These are phyloP conservation scores for Nicator chloris DNA, from an alignment of 2,113 vertebrate species.

Conservation along the genomic window DNA sequence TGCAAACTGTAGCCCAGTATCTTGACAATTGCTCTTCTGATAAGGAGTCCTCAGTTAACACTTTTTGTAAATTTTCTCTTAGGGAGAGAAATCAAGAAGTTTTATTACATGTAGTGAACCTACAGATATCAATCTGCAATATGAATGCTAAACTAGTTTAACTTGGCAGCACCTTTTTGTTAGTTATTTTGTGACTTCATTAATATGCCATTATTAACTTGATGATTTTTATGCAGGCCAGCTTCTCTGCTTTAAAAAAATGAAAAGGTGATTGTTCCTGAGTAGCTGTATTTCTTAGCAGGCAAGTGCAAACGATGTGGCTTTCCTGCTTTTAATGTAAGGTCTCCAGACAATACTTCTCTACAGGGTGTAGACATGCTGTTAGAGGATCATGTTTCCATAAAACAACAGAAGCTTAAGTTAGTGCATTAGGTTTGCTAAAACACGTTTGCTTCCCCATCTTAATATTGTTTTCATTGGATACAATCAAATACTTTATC, in stretches of 20 bases:
- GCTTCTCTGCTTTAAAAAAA: background rate
- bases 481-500: constrained; percentile 49
- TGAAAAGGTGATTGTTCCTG: background rate
- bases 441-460: constrained; percentile 31
- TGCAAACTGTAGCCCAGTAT: background rate
- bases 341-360: background rate
- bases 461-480: constrained; percentile 59
- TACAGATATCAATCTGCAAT: background rate
- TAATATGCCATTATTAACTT: background rate
- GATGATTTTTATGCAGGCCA: background rate
- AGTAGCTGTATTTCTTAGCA: background rate
- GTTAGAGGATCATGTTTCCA: constrained; percentile 28
- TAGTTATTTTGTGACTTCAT: background rate
- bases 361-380: constrained; percentile 22
- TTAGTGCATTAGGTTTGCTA: constrained; percentile 18
- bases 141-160: background rate
- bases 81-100: background rate
- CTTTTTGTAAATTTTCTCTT: background rate
- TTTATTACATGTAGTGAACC: background rate
- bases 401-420: constrained; percentile 36
- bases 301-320: background rate
- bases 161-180: background rate
- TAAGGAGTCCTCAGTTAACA: background rate
- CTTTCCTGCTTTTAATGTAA: constrained; percentile 4
- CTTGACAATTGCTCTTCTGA: background rate